Percentiles rank a stretch among this genome's conserved stretches.
phyloP scores from a whole-genome alignment of 2,888 invertebrate species.

The Augiades crinisus region DNA sequence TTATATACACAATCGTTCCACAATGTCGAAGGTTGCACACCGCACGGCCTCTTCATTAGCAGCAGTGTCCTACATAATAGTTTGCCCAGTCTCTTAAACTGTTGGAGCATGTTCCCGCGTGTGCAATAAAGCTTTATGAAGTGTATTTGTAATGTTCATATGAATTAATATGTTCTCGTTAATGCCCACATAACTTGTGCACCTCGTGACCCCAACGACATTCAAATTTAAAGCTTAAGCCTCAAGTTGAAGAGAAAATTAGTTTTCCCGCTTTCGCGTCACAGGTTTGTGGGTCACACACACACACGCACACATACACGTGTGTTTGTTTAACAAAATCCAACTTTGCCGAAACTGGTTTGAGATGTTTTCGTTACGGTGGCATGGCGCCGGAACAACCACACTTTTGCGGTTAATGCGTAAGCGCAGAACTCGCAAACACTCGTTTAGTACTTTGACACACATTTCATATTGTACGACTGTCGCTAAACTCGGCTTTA shows the following conservation, averaged over 20 bases:
- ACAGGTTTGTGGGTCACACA: constrained; percentile 55
- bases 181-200: background rate
- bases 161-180: background rate
- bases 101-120: background rate
- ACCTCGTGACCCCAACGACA: background rate
- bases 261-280: constrained; percentile 63
- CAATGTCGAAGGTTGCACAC: background rate
- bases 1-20: background rate
- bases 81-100: background rate
- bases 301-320: too few species aligned
- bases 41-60: constrained; percentile 7
- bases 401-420: constrained; percentile 67
- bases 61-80: background rate
- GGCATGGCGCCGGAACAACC: constrained; percentile 48
- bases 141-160: background rate
- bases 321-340: constrained; percentile 66
- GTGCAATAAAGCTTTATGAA: constrained; percentile 16
- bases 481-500: constrained; percentile 40
- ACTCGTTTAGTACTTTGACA: constrained; percentile 68
- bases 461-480: constrained; percentile 50
- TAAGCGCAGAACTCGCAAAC: constrained; percentile 52
- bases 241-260: constrained; percentile 44
- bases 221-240: constrained; percentile 2
- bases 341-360: constrained; percentile 64
- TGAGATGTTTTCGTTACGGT: constrained; percentile 50